These are phyloP conservation scores for Umimayanthus chanpuru DNA, from an alignment of 92 coral and sea anemone genomes.

Conservation along the genomic window DNA sequence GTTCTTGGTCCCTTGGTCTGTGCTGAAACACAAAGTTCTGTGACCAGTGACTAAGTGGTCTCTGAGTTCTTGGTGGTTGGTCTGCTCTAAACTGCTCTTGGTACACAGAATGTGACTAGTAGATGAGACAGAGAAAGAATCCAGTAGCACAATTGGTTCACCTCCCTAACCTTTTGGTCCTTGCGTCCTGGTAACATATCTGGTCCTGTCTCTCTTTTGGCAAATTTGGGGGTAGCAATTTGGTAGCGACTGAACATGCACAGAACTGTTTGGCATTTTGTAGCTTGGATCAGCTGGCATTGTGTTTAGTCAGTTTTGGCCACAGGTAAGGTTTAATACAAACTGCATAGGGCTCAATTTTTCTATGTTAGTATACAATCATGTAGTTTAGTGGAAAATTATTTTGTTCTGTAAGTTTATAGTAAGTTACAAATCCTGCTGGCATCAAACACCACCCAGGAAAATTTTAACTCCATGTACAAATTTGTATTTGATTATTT, in stretches of 20 bases:
- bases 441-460: background rate
- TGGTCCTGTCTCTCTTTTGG: conserved; percentile 45
- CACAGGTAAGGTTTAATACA: conserved; percentile 38
- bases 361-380: background rate
- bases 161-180: conserved; percentile 43
- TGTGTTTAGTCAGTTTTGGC: conserved; percentile 32
- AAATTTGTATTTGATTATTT: too few relatives aligned
- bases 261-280: conserved; percentile 46
- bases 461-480: too few relatives aligned
- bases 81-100: conserved; percentile 38
- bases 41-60: conserved; percentile 46
- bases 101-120: conserved; percentile 41
- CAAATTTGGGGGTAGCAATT: conserved; percentile 45
- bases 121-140: conserved; percentile 29
- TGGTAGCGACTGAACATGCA: conserved; percentile 38
- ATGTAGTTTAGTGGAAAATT: background rate
- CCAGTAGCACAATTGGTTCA: conserved; percentile 41
- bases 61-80: conserved; percentile 39
- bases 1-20: conserved; percentile 48
- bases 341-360: background rate
- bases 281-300: conserved; percentile 43
- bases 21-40: conserved; percentile 22
- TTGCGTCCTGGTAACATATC: conserved; percentile 39
- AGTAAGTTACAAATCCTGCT: background rate
- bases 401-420: background rate